phyloP scores from a whole-genome alignment of 2,888 invertebrate species.

The Andrena minutula region DNA sequence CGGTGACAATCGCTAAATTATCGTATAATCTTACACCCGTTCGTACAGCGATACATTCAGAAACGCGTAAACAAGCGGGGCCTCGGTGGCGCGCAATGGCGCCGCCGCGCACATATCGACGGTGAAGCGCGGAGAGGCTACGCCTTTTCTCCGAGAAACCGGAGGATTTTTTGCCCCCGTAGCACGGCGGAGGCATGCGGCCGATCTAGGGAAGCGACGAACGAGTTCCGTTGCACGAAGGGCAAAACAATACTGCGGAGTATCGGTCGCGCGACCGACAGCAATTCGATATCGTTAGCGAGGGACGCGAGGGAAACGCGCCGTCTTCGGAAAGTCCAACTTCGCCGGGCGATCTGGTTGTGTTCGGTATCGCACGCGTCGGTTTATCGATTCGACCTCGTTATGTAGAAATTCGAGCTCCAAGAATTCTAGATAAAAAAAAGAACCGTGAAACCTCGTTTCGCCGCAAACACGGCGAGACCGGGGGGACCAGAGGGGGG shows the following conservation, averaged over 20 bases:
- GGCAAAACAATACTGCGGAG: constrained; percentile 34
- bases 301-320: constrained; percentile 26
- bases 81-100: not conserved
- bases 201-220: constrained; percentile 10
- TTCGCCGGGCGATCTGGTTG: constrained; percentile 12
- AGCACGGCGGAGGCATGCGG: not conserved
- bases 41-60: not conserved
- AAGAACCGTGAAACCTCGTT: constrained; percentile 5
- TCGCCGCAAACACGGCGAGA: constrained; percentile 1
- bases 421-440: constrained; percentile 18
- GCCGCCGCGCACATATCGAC: not conserved
- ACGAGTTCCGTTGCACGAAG: constrained; percentile 33
- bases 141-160: not conserved
- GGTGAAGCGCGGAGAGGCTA: not conserved
- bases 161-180: constrained; percentile 12
- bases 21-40: constrained; percentile 14
- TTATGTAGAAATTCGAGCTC: constrained; percentile 21
- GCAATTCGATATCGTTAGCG: constrained; percentile 47
- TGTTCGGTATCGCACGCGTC: constrained; percentile 19
- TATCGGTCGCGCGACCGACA: constrained; percentile 61
- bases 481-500: not conserved
- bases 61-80: constrained; percentile 17
- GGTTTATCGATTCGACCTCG: constrained; percentile 47
- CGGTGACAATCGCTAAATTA: constrained; percentile 28
- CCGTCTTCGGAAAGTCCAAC: constrained; percentile 35